Evolutionary conservation across 2,888 invertebrate genomes (phyloP).

Genomic region (Apamea crenata): DNA sequence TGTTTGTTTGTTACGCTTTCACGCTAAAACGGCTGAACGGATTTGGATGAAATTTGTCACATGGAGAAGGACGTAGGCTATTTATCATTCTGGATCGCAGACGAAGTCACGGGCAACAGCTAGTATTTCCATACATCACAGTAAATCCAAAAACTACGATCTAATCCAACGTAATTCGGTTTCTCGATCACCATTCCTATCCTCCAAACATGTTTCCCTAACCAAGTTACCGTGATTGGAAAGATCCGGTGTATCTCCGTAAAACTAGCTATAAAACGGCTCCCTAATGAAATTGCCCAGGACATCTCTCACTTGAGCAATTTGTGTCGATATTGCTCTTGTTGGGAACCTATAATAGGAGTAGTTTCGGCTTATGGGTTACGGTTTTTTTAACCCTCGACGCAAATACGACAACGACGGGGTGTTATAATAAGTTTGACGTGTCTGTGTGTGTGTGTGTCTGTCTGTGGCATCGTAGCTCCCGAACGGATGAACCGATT

Average conservation of each 20-base stretch:
- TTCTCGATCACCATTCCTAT: conserved; percentile 11
- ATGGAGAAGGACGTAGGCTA: no score
- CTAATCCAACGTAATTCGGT: background rate
- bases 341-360: conserved; percentile 48
- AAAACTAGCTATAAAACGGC: conserved; percentile 74
- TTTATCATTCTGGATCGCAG: no score
- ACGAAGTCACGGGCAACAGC: no score
- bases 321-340: conserved; percentile 66
- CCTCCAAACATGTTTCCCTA: conserved; percentile 31
- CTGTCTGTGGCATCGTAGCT: no score
- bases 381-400: background rate
- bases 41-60: no score
- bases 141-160: background rate
- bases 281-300: conserved; percentile 74
- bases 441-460: no score
- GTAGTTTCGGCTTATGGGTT: conserved; percentile 26
- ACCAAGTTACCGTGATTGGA: conserved; percentile 66
- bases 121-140: background rate
- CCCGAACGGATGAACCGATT: no score
- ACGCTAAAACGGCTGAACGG: no score
- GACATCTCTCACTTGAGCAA: conserved; percentile 67
- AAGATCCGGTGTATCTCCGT: conserved; percentile 61
- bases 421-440: no score
- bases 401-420: no score
- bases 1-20: no score